These are phyloP conservation scores for Hybos culiciformis DNA, from an alignment of 2,888 invertebrate genomes.

Conservation along the genomic window DNA sequence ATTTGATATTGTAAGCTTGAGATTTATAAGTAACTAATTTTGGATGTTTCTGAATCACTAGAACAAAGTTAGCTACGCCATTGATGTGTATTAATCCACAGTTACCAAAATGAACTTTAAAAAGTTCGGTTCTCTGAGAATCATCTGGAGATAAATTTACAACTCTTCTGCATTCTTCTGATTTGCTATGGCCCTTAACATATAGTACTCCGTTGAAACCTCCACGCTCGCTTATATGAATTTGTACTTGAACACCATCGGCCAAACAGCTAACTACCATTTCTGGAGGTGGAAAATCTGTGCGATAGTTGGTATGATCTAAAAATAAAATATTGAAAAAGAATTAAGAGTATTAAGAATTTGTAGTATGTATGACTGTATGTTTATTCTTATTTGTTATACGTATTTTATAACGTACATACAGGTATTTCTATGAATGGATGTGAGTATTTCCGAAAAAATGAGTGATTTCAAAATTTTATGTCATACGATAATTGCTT, in stretches of 20 bases:
- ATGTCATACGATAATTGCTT: too few relatives aligned
- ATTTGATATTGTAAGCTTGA: conserved; percentile 91
- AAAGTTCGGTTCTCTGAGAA: conserved; percentile 54
- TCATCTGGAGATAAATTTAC: conserved; percentile 60
- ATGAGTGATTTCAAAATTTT: too few relatives aligned
- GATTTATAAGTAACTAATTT: conserved; percentile 88
- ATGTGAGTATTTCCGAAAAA: too few relatives aligned
- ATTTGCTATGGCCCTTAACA: conserved; percentile 89
- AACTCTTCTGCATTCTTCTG: conserved; percentile 73
- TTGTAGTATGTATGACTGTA: not conserved
- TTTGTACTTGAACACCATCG: conserved; percentile 79
- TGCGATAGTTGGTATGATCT: conserved; percentile 43
- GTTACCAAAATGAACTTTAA: conserved; percentile 79
- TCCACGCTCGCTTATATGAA: conserved; percentile 50
- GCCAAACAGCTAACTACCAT: conserved; percentile 82
- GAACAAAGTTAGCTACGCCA: conserved; percentile 81
- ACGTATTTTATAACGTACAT: too few relatives aligned
- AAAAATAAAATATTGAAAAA: conserved; percentile 8
- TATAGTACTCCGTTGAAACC: conserved; percentile 84
- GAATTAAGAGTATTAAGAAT: not conserved
- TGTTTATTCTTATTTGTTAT: conserved; percentile 3
- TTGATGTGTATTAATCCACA: conserved; percentile 86
- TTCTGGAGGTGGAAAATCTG: conserved; percentile 73
- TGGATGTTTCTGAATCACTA: conserved; percentile 93
- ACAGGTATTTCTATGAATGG: too few relatives aligned